Base-by-base conservation (phyloP, 2,113 vertebrate genomes). In the Pholis gunnellus region DNA sequence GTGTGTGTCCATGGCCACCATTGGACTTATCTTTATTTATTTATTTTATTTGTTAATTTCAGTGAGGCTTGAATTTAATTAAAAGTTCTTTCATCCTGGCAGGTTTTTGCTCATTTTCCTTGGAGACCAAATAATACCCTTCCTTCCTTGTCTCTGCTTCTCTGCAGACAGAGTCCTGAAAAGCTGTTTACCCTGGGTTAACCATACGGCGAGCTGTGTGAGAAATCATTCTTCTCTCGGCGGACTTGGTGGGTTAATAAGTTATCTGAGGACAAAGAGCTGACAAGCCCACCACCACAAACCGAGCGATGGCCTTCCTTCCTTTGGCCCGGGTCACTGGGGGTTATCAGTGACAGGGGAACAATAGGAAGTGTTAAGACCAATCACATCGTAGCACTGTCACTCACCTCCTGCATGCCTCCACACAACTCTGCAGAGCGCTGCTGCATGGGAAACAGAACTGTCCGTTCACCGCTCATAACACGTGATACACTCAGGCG, bases 221-320 rank as follows among this genome's bases (percentile, higher is more conserved):
- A 93, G 86, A 79, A 87, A 87, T 90, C 88, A 89, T 94, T 94
- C 91, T 92, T 90, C 81, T 65, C 86, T 72, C 17, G 29, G 83
- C 78, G 82, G 91, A 93, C 91, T 88, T n/a, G 8, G 22, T 52
- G 63, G 88, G 94, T 96, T 96, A 96, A 96, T 96, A 92, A 95
- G 91, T 95, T 94, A 94, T 91, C 82, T 72, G 78, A 84, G 81
- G 91, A 94, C 94, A 95, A 95, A 94, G 89, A 87, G 74, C 85
- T 84, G 94, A 92, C 91, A 83, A 90, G 77, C 83, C 75, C 71
- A 31, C 71, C 77, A 67, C 85, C 90, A 82, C 89, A 92, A 87
- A 91, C 90, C 74, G 59, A 93, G 82, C 73, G n/a, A 83, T 80
- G 87, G 88, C 87, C 83, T 90, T 93, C 91, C 94, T 92, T 94